phyloP scores from a whole-genome alignment of 2,888 invertebrate species.

The Drosophila eohydei region DNA sequence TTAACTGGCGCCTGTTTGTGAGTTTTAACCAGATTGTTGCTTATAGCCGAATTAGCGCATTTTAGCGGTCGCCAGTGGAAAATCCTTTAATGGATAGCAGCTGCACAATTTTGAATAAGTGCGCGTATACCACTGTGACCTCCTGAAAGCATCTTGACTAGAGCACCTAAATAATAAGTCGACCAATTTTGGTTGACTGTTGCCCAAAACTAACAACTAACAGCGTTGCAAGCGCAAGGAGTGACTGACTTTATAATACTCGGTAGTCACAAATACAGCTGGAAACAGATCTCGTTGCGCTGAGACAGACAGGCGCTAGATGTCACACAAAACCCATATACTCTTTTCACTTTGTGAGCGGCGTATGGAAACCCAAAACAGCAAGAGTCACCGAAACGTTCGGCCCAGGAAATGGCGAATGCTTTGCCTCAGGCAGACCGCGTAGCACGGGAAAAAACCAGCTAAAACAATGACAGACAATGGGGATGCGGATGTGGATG shows the following conservation, averaged over 20 bases:
- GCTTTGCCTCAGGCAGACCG: constrained; percentile 27
- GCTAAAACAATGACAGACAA: constrained; percentile 53
- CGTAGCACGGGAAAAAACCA: constrained; percentile 11
- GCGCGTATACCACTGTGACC: not conserved
- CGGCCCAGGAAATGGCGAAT: constrained; percentile 40
- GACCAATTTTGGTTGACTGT: constrained; percentile 68
- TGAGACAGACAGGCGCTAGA: not conserved
- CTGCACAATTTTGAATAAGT: constrained; percentile 3
- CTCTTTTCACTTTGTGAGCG: not conserved
- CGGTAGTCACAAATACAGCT: no score
- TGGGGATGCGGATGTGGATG: constrained; percentile 8
- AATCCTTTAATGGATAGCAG: constrained; percentile 20
- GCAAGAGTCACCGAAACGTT: constrained; percentile 17
- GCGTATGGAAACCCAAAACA: constrained; percentile 24
- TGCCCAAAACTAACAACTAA: constrained; percentile 29
- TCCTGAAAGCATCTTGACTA: constrained; percentile 21
- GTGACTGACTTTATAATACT: not conserved
- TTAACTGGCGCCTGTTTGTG: constrained; percentile 44
- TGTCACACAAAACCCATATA: not conserved
- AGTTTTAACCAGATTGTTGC: constrained; percentile 69
- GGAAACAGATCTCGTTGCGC: no score
- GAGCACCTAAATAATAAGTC: constrained; percentile 65
- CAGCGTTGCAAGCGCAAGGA: not conserved
- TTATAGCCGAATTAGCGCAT: constrained; percentile 66
- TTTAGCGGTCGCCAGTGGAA: constrained; percentile 25